phyloP scores from a whole-genome alignment of 1,140 invertebrate species.

The Andricus grossulariae region DNA sequence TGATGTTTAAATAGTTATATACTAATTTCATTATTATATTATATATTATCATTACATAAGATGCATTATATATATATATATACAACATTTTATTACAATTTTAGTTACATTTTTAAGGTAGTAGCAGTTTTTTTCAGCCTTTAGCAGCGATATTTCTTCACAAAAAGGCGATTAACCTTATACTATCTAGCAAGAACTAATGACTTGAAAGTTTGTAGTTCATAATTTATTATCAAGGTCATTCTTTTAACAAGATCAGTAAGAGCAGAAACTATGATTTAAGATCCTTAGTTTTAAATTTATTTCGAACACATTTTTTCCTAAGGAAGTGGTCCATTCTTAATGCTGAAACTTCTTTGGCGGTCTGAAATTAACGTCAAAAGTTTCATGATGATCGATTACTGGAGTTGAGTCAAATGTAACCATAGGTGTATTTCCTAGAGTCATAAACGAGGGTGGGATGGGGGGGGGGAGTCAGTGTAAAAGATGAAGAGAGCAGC shows the following conservation, averaged over 20 bases:
- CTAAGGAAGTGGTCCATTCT: neutral
- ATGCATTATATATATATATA: too few species aligned
- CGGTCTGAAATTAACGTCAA: conserved; percentile 2
- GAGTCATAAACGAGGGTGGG: neutral
- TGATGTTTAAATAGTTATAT: too few species aligned
- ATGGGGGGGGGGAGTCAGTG: conserved; percentile 14
- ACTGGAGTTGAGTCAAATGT: conserved; percentile 1
- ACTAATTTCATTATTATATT: too few species aligned
- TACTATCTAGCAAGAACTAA: too few species aligned
- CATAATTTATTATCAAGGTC: neutral
- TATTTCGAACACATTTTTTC: neutral
- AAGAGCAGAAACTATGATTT: neutral
- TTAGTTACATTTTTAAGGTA: too few species aligned
- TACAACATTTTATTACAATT: too few species aligned
- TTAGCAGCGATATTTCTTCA: too few species aligned
- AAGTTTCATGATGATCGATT: conserved; percentile 3
- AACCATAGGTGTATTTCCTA: conserved; percentile 3
- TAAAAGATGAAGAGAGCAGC: conserved; percentile 53
- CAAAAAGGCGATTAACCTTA: too few species aligned
- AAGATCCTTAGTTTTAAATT: neutral
- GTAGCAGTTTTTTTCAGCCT: too few species aligned
- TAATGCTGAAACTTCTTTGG: neutral
- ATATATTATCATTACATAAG: too few species aligned
- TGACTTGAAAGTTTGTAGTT: too few species aligned
- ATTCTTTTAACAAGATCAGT: neutral